Evolutionary conservation across 2,888 invertebrate genomes (phyloP).

Genomic region (Drosophila helvetica): DNA sequence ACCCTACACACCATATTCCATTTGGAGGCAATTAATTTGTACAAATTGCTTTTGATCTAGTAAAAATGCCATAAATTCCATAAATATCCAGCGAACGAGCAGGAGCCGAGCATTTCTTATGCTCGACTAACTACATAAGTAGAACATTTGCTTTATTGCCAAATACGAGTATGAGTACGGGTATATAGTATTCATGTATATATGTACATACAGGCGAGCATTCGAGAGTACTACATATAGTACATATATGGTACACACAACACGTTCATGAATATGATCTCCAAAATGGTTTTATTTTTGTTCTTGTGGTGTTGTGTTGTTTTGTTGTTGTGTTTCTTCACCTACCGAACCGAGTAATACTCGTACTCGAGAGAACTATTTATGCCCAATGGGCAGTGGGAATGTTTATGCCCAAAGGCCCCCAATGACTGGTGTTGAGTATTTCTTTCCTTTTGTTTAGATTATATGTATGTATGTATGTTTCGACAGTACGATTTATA

Average conservation of each 20-base stretch:
- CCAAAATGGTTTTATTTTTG: conserved; percentile 1
- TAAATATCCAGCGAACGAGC: conserved; percentile 15
- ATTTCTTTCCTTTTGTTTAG: conserved; percentile 56
- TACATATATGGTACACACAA: neutral
- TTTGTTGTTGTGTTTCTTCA: conserved; percentile 1
- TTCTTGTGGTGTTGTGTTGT: neutral
- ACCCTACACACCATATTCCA: conserved; percentile 21
- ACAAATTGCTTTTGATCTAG: conserved; percentile 52
- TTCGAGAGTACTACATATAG: neutral
- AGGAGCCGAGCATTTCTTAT: conserved; percentile 17
- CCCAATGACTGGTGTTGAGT: conserved; percentile 38
- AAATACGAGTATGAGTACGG: neutral
- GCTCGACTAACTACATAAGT: conserved; percentile 32
- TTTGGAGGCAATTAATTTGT: conserved; percentile 36
- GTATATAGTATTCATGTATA: neutral
- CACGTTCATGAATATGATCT: conserved; percentile 40
- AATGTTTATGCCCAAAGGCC: conserved; percentile 21
- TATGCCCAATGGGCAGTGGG: conserved; percentile 21
- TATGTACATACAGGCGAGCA: neutral
- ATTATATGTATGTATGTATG: conserved; percentile 40
- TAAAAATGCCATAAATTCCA: conserved; percentile 32
- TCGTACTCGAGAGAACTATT: conserved; percentile 14
- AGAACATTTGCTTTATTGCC: conserved; percentile 30
- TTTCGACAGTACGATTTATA: conserved; percentile 72
- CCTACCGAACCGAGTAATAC: neutral